Base-by-base conservation (phyloP, 2,113 vertebrate genomes). In the Lipophrys pholis region DNA sequence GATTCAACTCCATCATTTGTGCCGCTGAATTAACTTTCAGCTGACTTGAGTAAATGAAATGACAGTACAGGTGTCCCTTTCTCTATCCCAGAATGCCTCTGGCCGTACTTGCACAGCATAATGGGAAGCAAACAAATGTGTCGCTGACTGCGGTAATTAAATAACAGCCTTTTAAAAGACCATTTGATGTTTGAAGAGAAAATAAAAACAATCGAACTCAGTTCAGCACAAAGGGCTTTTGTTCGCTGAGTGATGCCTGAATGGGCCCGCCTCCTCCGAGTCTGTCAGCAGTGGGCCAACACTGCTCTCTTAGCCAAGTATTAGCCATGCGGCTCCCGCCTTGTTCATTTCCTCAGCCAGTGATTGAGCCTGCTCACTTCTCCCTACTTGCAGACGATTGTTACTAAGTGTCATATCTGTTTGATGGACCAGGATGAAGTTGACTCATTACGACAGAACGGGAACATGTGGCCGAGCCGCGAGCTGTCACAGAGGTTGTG, bases 161-260 rank as follows among this genome's bases (percentile, higher is more conserved):
- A 72, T 51, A 45, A 70, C 57, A 53, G 7, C 1, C 35, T 50
- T 64, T 80, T 66, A 17, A 73, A 65, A 36, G 11, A 60, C 12
- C 50, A 14, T 64, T 53, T 17, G 6, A 64, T 42, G 11, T 66
- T 60, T 73, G 14, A 58, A 68, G 38, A 17, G 41, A 54, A 30
- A 71, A 50, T 4, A 6, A 14, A 57, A 6, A 39, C 50, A 42
- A 9, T 40, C 73, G 73, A 3, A 9, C 62, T 16, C 42, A 65
- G 63, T 60, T 8, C 15, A 43, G 40, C 56, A 75, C 52, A 52
- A 39, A 48, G 40, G 59, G 11, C 40, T 52, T 48, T 61, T 61
- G 55, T 82, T 82, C 41, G 42, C 60, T 60, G 56, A 82, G 76
- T 80, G 80, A 83, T n/a, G 46, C 35, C 62, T 65, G 71, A 78